Evolutionary conservation across 2,113 vertebrate genomes (phyloP).

Genomic region (Neodon shergylaensis): DNA sequence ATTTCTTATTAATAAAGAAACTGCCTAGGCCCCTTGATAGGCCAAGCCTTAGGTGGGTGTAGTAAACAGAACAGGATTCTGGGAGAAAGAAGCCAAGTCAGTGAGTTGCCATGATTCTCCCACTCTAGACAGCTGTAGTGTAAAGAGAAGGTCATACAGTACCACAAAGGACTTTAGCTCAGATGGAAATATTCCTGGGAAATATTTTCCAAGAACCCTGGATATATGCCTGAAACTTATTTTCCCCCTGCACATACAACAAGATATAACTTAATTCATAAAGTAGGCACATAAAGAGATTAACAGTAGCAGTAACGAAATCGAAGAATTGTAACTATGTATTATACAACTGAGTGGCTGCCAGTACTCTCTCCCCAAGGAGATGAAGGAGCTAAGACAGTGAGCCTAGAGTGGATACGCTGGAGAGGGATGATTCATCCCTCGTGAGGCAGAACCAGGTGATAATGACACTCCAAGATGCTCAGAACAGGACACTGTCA

Average conservation of each 20-base stretch:
- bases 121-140: no score
- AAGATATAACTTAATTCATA: background rate
- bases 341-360: background rate
- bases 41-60: no score
- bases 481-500: background rate
- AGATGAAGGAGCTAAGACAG: background rate
- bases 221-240: background rate
- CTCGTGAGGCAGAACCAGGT: background rate
- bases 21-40: no score
- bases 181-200: background rate
- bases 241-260: no score
- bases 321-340: background rate
- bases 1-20: no score
- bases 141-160: background rate
- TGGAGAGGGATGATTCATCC: background rate
- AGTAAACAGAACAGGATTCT: no score
- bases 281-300: background rate
- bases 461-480: background rate
- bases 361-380: background rate
- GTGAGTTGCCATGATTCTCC: no score
- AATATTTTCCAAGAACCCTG: background rate
- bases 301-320: background rate
- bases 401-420: no score
- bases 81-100: no score
- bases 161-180: background rate